These are phyloP conservation scores for Limnephilus rhombicus DNA, from an alignment of 2,888 invertebrate genomes.

Conservation along the genomic window DNA sequence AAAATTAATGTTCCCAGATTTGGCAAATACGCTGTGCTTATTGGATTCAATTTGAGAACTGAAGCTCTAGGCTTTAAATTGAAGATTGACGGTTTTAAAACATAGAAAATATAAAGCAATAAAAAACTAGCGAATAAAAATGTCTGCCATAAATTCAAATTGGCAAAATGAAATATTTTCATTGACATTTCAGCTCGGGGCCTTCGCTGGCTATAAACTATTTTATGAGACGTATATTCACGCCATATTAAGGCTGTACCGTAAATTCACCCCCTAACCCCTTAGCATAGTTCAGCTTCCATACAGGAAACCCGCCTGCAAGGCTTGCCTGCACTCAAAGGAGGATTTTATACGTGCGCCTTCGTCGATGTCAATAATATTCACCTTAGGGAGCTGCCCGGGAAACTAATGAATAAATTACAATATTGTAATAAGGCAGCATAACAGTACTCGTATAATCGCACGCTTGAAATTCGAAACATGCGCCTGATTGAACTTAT, in stretches of 20 bases:
- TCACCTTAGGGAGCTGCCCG: constrained; percentile 28
- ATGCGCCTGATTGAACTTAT: constrained; percentile 20
- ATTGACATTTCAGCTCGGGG: constrained; percentile 51
- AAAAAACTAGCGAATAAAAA: background rate
- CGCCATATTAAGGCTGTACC: constrained; percentile 50
- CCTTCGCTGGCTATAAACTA: constrained; percentile 54
- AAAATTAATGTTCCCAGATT: background rate
- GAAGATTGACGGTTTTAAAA: background rate
- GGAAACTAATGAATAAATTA: constrained; percentile 48
- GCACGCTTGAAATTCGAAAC: constrained; percentile 27
- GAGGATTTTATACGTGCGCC: constrained; percentile 29
- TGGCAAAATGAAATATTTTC: constrained; percentile 62
- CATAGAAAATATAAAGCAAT: background rate
- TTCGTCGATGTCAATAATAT: constrained; percentile 42
- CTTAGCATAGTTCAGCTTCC: background rate
- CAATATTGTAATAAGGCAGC: constrained; percentile 44
- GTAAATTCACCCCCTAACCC: constrained; percentile 50
- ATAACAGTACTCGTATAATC: constrained; percentile 25
- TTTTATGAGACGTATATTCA: constrained; percentile 59
- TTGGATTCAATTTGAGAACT: background rate
- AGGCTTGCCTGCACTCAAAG: constrained; percentile 34
- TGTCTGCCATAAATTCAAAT: constrained; percentile 45
- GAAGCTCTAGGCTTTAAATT: background rate
- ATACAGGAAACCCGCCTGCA: constrained; percentile 12
- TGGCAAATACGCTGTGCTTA: background rate